Evolutionary conservation across 2,888 invertebrate genomes (phyloP).

Genomic region (Macrophya alboannulata): DNA sequence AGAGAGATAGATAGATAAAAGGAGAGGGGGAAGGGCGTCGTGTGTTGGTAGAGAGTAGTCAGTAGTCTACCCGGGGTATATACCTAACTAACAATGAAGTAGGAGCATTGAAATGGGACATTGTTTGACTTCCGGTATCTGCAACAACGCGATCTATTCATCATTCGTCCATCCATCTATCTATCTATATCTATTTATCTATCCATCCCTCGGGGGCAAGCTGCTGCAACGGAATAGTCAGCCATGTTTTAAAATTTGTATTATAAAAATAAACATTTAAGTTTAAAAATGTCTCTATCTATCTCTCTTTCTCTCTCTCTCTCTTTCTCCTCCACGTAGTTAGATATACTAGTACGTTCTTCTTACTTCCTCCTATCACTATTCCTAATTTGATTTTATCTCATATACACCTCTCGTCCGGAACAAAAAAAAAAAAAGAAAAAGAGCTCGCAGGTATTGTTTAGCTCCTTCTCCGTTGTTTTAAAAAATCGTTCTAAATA

Average conservation of each 20-base stretch:
- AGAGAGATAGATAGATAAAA: constrained; percentile 18
- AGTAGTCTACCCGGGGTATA: constrained; percentile 36
- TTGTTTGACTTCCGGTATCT: constrained; percentile 49
- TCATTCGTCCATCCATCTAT: background rate
- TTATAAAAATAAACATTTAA: constrained; percentile 16
- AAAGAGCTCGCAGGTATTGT: background rate
- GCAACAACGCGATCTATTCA: background rate
- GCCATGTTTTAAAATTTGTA: constrained; percentile 9
- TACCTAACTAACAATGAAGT: background rate
- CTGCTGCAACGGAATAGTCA: background rate
- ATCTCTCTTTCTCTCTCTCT: background rate
- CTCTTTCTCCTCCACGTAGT: background rate
- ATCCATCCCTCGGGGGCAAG: background rate
- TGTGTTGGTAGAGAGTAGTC: background rate
- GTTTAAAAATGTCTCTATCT: constrained; percentile 6
- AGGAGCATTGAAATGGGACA: constrained; percentile 39
- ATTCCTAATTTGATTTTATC: background rate
- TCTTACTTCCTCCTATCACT: background rate
- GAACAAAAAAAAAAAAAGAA: background rate
- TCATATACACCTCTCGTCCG: background rate
- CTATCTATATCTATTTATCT: background rate
- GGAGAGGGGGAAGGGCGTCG: constrained; percentile 25
- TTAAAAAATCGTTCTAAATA: constrained; percentile 3
- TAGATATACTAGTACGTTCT: background rate
- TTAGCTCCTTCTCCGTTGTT: background rate